Conservation (phyloP, 2,888 invertebrate species). For the Parnassius mnemosyne region DNA sequence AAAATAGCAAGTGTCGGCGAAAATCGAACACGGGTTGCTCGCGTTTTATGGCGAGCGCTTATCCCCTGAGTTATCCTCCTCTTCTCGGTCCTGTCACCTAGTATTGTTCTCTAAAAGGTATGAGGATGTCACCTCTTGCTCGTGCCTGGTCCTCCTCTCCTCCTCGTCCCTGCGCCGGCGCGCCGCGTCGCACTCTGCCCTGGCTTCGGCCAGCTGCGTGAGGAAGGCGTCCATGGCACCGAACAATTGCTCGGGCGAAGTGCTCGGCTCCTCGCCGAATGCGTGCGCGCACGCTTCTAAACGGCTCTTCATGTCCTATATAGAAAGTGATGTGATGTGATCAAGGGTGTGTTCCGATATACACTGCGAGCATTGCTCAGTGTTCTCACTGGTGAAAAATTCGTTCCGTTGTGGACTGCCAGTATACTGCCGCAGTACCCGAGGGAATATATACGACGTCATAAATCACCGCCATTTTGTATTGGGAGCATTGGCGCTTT, state of each 20-base stretch:
- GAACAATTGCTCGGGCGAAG: conserved; percentile 96
- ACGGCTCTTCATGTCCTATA: conserved; percentile 93
- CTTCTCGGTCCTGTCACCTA: too few relatives aligned
- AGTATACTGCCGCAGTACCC: too few relatives aligned
- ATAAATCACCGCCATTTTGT: too few relatives aligned
- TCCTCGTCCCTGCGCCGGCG: conserved; percentile 92
- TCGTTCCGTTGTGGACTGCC: too few relatives aligned
- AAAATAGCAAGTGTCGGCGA: background rate
- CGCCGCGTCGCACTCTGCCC: conserved; percentile 93
- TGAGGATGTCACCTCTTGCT: conserved; percentile 83
- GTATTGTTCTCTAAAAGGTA: background rate
- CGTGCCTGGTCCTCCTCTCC: conserved; percentile 92
- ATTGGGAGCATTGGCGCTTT: too few relatives aligned
- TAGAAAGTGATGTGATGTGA: background rate
- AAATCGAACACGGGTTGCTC: too few relatives aligned
- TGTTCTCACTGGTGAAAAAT: too few relatives aligned
- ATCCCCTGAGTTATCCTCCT: too few relatives aligned
- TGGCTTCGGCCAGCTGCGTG: conserved; percentile 89
- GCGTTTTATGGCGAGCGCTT: too few relatives aligned
- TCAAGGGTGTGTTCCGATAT: background rate
- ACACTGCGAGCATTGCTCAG: too few relatives aligned
- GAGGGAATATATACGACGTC: too few relatives aligned
- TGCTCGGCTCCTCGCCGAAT: conserved; percentile 93
- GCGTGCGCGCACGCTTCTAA: conserved; percentile 93
- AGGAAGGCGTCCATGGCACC: conserved; percentile 95